Conservation (phyloP, 2,888 invertebrate genomes). For the Macrostomum cliftonense region DNA sequence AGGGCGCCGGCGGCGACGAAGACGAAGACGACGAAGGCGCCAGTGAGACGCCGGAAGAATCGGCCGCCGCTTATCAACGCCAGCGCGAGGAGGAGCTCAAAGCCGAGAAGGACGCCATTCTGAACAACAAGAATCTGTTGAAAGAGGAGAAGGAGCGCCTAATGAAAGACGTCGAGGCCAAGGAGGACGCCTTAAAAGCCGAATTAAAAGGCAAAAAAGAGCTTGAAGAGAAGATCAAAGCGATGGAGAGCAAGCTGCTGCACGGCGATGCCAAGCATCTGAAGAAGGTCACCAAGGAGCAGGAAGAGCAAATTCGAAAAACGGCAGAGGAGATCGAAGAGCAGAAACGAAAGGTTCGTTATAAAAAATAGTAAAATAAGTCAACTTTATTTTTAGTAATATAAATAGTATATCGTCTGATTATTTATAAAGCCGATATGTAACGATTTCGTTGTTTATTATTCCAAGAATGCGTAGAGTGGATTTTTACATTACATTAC, state of each 20-base stretch:
- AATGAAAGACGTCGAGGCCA: conserved; percentile 41
- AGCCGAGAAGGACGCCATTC: conserved; percentile 37
- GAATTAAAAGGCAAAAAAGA: conserved; percentile 45
- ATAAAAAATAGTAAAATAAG: background rate
- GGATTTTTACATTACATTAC: no score
- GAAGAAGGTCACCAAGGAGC: conserved; percentile 79
- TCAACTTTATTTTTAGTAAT: background rate
- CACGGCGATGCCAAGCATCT: conserved; percentile 73
- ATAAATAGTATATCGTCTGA: no score
- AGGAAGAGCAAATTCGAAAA: conserved; percentile 68
- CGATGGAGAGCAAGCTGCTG: conserved; percentile 74
- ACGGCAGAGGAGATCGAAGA: conserved; percentile 69
- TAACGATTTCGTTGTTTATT: background rate
- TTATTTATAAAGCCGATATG: background rate
- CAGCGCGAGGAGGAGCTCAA: conserved; percentile 36
- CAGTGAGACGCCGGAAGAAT: conserved; percentile 35
- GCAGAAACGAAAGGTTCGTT: conserved; percentile 45
- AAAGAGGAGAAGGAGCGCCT: conserved; percentile 42
- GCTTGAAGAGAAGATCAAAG: conserved; percentile 54
- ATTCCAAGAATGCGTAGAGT: no score
- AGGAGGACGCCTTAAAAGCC: conserved; percentile 46
- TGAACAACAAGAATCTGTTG: conserved; percentile 28
- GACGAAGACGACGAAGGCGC: conserved; percentile 37
- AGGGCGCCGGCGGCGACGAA: conserved; percentile 29
- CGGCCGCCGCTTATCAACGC: conserved; percentile 11